Percentiles rank a stretch among this genome's conserved stretches.
Evolutionary conservation across 2,888 invertebrate species (phyloP).

Genomic region (Hyposoter didymator): DNA sequence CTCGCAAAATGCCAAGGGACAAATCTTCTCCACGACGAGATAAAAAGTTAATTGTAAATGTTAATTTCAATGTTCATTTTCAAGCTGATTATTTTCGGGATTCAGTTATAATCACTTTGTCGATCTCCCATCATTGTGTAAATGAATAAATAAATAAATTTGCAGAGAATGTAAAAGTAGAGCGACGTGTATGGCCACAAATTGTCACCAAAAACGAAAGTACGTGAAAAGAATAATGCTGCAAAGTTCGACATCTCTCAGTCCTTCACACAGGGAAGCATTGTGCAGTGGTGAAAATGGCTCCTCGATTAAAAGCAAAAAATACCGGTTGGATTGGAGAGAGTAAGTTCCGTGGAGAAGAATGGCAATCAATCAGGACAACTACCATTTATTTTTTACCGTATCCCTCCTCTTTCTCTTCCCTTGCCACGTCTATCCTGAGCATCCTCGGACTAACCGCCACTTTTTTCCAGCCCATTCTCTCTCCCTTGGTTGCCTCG

Average conservation of each 20-base stretch:
- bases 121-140: too few relatives aligned
- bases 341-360: constrained; percentile 44
- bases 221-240: constrained; percentile 37
- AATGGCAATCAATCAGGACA: constrained; percentile 73
- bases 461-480: constrained; percentile 24
- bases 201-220: constrained; percentile 41
- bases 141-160: too few relatives aligned
- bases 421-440: constrained; percentile 11
- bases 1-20: too few relatives aligned
- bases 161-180: too few relatives aligned
- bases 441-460: constrained; percentile 30
- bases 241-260: constrained; percentile 11
- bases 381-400: constrained; percentile 73
- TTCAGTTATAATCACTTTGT: too few relatives aligned
- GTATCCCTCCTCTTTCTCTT: neutral
- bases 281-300: constrained; percentile 71
- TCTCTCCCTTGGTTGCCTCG: neutral
- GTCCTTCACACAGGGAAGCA: neutral
- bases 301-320: constrained; percentile 71
- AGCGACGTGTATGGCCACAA: neutral
- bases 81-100: too few relatives aligned
- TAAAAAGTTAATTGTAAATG: too few relatives aligned
- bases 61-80: too few relatives aligned
- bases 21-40: too few relatives aligned
- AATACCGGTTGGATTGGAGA: constrained; percentile 56